A percentile compares a stretch with the other conserved stretches of the same genome.
Evolutionary conservation across 2,888 invertebrate genomes (phyloP).

Genomic region (Aleiodes alternator): DNA sequence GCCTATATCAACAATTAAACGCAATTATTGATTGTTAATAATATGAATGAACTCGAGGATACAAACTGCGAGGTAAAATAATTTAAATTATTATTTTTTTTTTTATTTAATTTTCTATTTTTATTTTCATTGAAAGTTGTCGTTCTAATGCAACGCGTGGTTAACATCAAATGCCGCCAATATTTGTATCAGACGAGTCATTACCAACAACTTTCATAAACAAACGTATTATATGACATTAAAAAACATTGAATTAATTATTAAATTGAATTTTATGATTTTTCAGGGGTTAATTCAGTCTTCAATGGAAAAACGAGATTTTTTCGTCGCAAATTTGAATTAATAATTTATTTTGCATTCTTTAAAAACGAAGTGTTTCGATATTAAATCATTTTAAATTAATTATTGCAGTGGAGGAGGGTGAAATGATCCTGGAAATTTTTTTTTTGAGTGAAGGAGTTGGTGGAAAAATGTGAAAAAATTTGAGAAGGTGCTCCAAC

Average conservation of each 20-base stretch:
- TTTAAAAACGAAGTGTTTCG: too few species aligned
- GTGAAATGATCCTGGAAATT: too few species aligned
- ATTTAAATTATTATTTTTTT: background rate
- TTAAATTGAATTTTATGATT: too few species aligned
- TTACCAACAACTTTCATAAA: constrained; percentile 1
- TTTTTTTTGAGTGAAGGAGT: too few species aligned
- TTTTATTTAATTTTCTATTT: background rate
- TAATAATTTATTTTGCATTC: too few species aligned
- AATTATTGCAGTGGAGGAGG: too few species aligned
- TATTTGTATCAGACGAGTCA: background rate
- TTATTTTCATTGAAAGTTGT: background rate
- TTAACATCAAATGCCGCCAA: constrained; percentile 38
- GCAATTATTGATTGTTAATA: constrained; percentile 49
- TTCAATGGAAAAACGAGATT: too few species aligned
- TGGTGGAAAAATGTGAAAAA: too few species aligned
- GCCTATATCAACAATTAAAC: constrained; percentile 34
- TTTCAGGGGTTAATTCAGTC: too few species aligned
- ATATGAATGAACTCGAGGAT: constrained; percentile 70
- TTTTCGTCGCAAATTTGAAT: too few species aligned
- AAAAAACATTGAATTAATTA: background rate
- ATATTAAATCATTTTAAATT: too few species aligned
- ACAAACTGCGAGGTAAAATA: constrained; percentile 68
- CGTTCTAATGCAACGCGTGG: constrained; percentile 7
- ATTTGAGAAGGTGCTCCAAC: too few species aligned
- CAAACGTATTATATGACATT: background rate